Evolutionary conservation across 2,797 vertebrate species (phyloP).

Genomic region (Chrysocyon brachyurus): DNA sequence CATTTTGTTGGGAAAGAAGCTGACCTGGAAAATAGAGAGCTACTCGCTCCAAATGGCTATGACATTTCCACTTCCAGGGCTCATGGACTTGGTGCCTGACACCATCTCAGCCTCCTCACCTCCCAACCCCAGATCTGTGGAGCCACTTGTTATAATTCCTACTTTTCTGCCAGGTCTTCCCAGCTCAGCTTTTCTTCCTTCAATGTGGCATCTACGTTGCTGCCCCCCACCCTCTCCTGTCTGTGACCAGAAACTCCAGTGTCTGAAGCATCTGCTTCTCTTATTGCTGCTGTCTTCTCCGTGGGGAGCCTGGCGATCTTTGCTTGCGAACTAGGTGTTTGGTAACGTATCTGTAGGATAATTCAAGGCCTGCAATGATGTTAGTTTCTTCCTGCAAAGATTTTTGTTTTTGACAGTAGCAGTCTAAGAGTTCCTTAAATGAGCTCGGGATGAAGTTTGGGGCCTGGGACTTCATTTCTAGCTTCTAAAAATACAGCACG

Average conservation of each 20-base stretch:
- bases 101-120: not conserved
- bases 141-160: not conserved
- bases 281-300: not conserved
- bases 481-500: not conserved
- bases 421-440: not conserved
- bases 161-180: not conserved
- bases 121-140: not conserved
- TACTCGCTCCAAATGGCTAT: not conserved
- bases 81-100: not conserved
- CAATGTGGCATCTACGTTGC: not conserved
- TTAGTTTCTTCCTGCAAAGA: not conserved
- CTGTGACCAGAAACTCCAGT: not conserved
- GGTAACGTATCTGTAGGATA: not conserved
- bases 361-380: not conserved
- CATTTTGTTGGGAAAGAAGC: not conserved
- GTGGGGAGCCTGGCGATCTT: not conserved
- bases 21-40: not conserved
- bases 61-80: not conserved
- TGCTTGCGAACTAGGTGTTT: not conserved
- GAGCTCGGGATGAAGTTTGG: not conserved
- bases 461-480: not conserved
- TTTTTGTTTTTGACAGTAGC: not conserved
- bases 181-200: not conserved
- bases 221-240: not conserved
- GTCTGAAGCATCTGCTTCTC: no score